These are phyloP conservation scores for Drosophila saltans DNA, from an alignment of 1,140 invertebrate species.

Conservation along the genomic window DNA sequence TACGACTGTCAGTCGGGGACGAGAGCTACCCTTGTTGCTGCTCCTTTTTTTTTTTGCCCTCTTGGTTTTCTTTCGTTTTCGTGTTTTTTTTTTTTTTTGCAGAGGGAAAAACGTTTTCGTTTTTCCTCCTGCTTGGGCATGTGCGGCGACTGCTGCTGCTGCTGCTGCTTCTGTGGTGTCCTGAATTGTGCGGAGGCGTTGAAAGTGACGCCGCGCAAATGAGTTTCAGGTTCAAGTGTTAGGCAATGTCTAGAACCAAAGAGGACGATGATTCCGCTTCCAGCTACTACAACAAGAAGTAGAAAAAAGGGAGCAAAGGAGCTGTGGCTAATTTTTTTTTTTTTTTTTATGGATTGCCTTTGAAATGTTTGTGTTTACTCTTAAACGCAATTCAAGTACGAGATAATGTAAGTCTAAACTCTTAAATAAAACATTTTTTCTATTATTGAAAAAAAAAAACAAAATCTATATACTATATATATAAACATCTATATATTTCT, in stretches of 20 bases:
- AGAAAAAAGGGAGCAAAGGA: constrained; percentile 1
- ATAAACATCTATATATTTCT: background rate
- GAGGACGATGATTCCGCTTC: constrained; percentile 29
- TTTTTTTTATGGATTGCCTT: constrained; percentile 50
- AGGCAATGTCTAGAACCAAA: constrained; percentile 30
- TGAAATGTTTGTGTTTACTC: constrained; percentile 23
- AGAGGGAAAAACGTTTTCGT: constrained; percentile 19
- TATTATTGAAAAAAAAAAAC: background rate
- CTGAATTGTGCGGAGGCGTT: constrained; percentile 26
- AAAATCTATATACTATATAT: background rate
- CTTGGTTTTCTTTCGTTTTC: constrained; percentile 1
- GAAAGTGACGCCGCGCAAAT: constrained; percentile 57
- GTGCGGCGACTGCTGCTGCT: background rate
- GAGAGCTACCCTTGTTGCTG: constrained; percentile 1
- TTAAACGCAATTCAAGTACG: background rate
- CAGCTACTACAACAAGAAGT: constrained; percentile 13
- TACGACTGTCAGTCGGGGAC: constrained; percentile 40
- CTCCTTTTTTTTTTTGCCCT: background rate
- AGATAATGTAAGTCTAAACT: constrained; percentile 1
- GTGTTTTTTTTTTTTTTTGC: constrained; percentile 9
- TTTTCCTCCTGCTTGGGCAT: constrained; percentile 36
- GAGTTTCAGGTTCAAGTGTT: constrained; percentile 57
- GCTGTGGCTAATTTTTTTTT: constrained; percentile 64
- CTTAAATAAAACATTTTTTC: background rate
- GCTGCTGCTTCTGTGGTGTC: background rate